phyloP scores from a whole-genome alignment of 1,140 invertebrate genomes.

The Hermetia illucens region DNA sequence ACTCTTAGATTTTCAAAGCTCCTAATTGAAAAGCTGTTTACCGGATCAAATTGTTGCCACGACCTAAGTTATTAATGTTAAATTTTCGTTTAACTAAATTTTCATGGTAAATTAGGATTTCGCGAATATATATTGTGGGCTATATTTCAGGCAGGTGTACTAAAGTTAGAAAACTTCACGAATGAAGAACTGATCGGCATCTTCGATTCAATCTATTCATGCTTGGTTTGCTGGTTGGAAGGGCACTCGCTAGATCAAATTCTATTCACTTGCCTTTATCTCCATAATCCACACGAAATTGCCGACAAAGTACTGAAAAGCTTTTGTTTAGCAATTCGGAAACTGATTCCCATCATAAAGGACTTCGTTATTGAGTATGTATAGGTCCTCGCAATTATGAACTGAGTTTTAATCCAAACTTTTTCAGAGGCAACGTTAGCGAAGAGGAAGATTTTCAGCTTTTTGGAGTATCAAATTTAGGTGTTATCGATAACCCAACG shows the following conservation, averaged over 20 bases:
- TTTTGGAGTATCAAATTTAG: conserved; percentile 79
- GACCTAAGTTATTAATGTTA: no score
- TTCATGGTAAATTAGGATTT: no score
- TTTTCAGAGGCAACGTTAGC: conserved; percentile 60
- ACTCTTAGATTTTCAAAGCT: no score
- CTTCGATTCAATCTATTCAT: conserved; percentile 84
- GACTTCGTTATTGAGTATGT: conserved; percentile 73
- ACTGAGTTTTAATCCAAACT: conserved; percentile 1
- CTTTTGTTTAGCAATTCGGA: conserved; percentile 78
- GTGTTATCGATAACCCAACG: conserved; percentile 64
- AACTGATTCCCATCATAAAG: conserved; percentile 80
- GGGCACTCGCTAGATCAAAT: conserved; percentile 94
- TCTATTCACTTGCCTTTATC: conserved; percentile 90
- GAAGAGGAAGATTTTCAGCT: conserved; percentile 94
- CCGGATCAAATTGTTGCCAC: no score
- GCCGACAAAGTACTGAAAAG: conserved; percentile 70
- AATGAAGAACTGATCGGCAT: conserved; percentile 67
- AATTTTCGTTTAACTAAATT: no score
- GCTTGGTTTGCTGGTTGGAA: conserved; percentile 88
- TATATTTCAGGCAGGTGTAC: conserved; percentile 47
- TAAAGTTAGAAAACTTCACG: conserved; percentile 67
- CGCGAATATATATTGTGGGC: no score
- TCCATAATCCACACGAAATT: conserved; percentile 80
- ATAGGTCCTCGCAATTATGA: conserved; percentile 1
- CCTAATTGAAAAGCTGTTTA: no score